These are phyloP conservation scores for Disparrhopalites patrizii DNA, from an alignment of 2,888 invertebrate species.

Conservation along the genomic window DNA sequence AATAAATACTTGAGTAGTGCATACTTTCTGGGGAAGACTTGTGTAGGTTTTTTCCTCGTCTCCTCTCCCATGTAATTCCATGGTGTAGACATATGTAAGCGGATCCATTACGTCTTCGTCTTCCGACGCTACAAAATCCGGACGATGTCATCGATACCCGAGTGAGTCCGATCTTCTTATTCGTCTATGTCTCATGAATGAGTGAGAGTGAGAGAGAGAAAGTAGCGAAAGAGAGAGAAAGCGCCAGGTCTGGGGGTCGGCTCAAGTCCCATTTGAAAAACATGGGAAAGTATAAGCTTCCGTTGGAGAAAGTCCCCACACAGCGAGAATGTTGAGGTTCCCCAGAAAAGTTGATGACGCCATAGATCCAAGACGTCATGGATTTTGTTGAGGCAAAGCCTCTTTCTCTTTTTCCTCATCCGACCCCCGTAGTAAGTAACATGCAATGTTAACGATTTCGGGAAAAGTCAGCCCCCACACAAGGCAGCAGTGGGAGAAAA, in stretches of 20 bases:
- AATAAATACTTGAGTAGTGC: neutral
- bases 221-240: neutral
- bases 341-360: slow-evolving; percentile 41
- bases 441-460: neutral
- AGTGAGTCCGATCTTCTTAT: neutral
- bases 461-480: neutral
- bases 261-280: neutral
- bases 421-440: neutral
- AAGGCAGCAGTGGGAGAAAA: no score
- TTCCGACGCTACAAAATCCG: neutral
- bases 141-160: slow-evolving; percentile 3
- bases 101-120: neutral
- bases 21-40: neutral
- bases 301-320: neutral
- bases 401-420: neutral
- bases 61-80: neutral
- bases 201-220: neutral
- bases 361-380: slow-evolving; percentile 32
- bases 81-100: no score
- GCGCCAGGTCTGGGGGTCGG: neutral
- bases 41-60: neutral
- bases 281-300: neutral
- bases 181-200: neutral
- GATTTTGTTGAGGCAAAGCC: neutral
- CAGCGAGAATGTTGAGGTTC: slow-evolving; percentile 6